These are phyloP conservation scores for Linnaemya vulpina DNA, from an alignment of 2,888 invertebrate species.

Conservation along the genomic window DNA sequence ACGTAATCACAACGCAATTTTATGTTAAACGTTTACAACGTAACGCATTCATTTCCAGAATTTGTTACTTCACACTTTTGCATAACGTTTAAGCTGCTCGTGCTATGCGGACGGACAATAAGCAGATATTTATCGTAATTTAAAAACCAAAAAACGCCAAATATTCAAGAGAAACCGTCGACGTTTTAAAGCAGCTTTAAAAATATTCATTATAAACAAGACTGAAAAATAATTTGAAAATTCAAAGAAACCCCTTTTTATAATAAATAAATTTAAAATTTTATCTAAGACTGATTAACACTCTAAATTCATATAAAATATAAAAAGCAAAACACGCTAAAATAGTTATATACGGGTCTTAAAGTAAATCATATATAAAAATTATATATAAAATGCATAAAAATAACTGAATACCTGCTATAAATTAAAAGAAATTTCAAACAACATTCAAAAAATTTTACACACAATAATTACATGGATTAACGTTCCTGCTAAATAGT, in stretches of 20 bases:
- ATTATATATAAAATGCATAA: constrained; percentile 51
- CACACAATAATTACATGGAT: constrained; percentile 78
- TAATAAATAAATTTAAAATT: constrained; percentile 57
- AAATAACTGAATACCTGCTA: constrained; percentile 72
- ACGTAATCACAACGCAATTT: constrained; percentile 68
- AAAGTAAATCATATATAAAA: constrained; percentile 54
- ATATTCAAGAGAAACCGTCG: constrained; percentile 46
- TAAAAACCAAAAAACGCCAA: constrained; percentile 54
- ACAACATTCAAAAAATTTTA: constrained; percentile 65
- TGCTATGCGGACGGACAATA: constrained; percentile 71
- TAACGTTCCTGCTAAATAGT: constrained; percentile 79
- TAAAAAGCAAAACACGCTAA: constrained; percentile 49
- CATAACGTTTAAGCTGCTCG: constrained; percentile 71
- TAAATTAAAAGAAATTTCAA: constrained; percentile 50
- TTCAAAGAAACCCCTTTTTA: constrained; percentile 60
- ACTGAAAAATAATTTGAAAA: constrained; percentile 57
- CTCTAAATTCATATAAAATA: constrained; percentile 56
- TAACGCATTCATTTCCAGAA: constrained; percentile 66
- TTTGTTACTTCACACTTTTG: constrained; percentile 58
- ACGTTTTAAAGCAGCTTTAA: constrained; percentile 68
- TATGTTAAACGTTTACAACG: constrained; percentile 71
- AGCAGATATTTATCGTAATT: constrained; percentile 51
- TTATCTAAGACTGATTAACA: constrained; percentile 69
- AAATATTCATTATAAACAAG: constrained; percentile 48
- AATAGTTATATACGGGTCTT: constrained; percentile 69